These are phyloP conservation scores for Rutpela maculata DNA, from an alignment of 2,888 invertebrate genomes.

Conservation along the genomic window DNA sequence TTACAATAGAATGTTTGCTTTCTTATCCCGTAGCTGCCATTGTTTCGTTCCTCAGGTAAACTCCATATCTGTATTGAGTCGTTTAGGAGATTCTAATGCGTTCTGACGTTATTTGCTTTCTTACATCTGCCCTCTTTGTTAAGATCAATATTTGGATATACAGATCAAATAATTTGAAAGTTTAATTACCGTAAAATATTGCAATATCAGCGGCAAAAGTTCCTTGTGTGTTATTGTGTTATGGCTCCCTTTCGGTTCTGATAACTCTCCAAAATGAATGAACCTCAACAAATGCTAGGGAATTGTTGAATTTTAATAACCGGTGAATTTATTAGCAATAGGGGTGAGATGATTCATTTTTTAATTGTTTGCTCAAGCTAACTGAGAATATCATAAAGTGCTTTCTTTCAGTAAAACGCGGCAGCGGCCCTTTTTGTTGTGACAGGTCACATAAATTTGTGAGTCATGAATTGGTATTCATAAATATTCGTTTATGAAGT, in stretches of 20 bases:
- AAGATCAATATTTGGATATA: slow-evolving; percentile 64
- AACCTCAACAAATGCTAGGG: slow-evolving; percentile 21
- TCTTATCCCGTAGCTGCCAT: slow-evolving; percentile 61
- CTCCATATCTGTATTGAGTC: slow-evolving; percentile 58
- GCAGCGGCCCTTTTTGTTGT: background rate
- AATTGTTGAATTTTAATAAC: slow-evolving; percentile 37
- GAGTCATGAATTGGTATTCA: background rate
- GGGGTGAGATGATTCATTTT: slow-evolving; percentile 32
- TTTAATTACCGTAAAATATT: slow-evolving; percentile 66
- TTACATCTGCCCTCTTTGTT: slow-evolving; percentile 59
- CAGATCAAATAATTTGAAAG: slow-evolving; percentile 61
- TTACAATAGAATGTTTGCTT: slow-evolving; percentile 66
- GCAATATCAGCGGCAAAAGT: slow-evolving; percentile 60
- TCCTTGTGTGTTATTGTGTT: slow-evolving; percentile 46
- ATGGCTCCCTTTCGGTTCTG: slow-evolving; percentile 18
- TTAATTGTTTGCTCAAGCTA: slow-evolving; percentile 28
- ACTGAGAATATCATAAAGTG: background rate
- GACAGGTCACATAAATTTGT: background rate
- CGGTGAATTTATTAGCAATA: slow-evolving; percentile 25
- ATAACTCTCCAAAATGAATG: slow-evolving; percentile 28
- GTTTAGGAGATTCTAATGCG: slow-evolving; percentile 60
- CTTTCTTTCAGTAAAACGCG: background rate
- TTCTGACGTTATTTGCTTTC: slow-evolving; percentile 59
- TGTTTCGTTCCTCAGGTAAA: slow-evolving; percentile 67
- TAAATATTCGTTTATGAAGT: background rate